Conservation (phyloP, 2,888 invertebrate genomes). For the Tipula vernalis region DNA sequence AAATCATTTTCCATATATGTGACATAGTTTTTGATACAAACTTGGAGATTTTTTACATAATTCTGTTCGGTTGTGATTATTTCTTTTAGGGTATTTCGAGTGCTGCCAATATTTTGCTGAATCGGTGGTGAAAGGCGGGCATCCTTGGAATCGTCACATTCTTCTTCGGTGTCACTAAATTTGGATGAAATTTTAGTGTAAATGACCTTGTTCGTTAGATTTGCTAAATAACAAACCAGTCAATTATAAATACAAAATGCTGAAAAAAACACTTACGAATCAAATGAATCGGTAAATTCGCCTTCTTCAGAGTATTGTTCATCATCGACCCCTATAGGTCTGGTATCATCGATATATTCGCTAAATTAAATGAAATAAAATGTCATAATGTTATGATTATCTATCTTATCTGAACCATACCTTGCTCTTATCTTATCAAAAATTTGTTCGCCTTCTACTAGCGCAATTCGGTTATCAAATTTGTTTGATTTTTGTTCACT, state of each 20-base stretch:
- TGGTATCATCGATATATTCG: background rate
- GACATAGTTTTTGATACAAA: slow-evolving; percentile 31
- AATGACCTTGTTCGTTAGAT: background rate
- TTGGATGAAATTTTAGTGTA: background rate
- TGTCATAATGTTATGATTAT: background rate
- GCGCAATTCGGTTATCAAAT: background rate
- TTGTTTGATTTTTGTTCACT: background rate
- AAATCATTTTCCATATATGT: slow-evolving; percentile 27
- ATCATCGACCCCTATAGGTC: background rate
- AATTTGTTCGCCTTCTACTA: background rate
- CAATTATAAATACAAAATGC: background rate
- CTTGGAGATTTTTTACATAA: slow-evolving; percentile 29
- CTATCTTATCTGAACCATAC: too few species aligned
- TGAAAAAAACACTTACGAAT: background rate
- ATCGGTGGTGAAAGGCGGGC: background rate
- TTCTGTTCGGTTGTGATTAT: slow-evolving; percentile 32
- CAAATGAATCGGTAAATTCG: background rate
- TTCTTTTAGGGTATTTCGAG: slow-evolving; percentile 26
- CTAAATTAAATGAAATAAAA: background rate
- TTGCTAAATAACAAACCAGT: background rate
- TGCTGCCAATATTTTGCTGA: background rate
- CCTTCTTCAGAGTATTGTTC: background rate
- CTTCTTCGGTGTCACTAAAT: background rate
- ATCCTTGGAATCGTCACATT: background rate
- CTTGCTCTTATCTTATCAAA: background rate